These are phyloP conservation scores for Donacobius atricapilla DNA, from an alignment of 2,113 vertebrate genomes.

Conservation along the genomic window DNA sequence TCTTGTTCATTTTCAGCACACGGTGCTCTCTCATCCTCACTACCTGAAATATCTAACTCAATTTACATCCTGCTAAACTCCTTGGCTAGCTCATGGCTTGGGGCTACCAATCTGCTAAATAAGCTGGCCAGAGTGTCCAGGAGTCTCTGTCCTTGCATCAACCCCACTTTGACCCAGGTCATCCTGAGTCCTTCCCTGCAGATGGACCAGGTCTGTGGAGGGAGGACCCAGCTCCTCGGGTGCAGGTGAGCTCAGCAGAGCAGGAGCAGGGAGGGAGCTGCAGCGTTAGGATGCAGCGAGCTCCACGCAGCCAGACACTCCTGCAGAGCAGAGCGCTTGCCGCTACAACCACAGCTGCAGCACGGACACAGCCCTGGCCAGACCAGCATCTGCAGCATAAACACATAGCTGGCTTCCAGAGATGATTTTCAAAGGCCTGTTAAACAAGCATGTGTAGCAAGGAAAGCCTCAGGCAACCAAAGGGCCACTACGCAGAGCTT, in stretches of 20 bases:
- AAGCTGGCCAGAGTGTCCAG: background rate
- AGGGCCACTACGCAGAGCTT: background rate
- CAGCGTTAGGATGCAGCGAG: accelerated
- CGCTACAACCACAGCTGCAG: background rate
- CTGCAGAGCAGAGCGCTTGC: background rate
- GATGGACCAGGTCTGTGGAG: background rate
- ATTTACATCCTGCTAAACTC: background rate
- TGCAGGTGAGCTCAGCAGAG: background rate
- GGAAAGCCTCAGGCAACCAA: background rate
- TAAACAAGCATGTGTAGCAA: background rate
- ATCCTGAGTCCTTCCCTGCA: background rate
- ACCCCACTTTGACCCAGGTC: background rate
- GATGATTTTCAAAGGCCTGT: background rate
- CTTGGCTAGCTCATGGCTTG: background rate
- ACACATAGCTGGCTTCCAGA: background rate
- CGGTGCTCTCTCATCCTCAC: background rate
- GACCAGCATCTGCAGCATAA: background rate
- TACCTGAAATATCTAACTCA: background rate
- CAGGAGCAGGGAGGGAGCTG: background rate
- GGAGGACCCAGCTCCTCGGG: background rate
- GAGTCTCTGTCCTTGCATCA: background rate
- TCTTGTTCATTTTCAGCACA: background rate
- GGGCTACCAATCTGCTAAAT: background rate
- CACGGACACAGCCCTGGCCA: background rate
- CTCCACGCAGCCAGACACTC: background rate